Percentiles rank a stretch among this genome's conserved stretches.
These are phyloP conservation scores for Drosophila mulleri DNA, from an alignment of 2,888 invertebrate species.

Conservation along the genomic window DNA sequence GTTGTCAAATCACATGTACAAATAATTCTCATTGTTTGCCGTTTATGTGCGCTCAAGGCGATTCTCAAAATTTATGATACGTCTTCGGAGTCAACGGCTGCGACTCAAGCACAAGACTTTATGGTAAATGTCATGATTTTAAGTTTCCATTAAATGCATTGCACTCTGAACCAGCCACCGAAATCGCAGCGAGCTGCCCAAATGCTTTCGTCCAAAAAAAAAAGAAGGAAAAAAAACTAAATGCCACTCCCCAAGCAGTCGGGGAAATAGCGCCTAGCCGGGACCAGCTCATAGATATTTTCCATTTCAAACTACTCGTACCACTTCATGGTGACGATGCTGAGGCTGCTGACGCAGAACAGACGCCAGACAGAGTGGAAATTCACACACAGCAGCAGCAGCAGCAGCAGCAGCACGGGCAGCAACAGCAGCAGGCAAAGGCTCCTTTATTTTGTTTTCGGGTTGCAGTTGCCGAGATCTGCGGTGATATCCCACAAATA, in stretches of 20 bases:
- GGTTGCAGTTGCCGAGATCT: constrained; percentile 73
- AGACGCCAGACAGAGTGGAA: constrained; percentile 78
- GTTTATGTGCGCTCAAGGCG: constrained; percentile 53
- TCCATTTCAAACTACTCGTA: constrained; percentile 60
- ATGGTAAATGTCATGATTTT: constrained; percentile 76
- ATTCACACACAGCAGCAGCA: constrained; percentile 67
- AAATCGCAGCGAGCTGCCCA: constrained; percentile 26
- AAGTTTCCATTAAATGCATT: constrained; percentile 72
- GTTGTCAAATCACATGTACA: constrained; percentile 42
- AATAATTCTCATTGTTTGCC: constrained; percentile 50
- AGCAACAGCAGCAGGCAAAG: constrained; percentile 24
- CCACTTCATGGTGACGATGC: constrained; percentile 74
- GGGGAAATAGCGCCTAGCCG: constrained; percentile 45
- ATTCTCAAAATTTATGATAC: constrained; percentile 57
- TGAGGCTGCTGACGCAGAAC: constrained; percentile 65
- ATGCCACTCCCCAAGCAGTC: constrained; percentile 43
- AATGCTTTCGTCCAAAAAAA: constrained; percentile 68
- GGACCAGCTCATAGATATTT: constrained; percentile 68
- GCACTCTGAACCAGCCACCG: constrained; percentile 74
- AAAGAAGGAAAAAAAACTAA: not conserved
- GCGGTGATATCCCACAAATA: constrained; percentile 76
- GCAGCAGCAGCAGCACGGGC: constrained; percentile 18
- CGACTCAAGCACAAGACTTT: constrained; percentile 20
- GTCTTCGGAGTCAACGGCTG: constrained; percentile 30
- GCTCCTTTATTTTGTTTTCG: constrained; percentile 48